Conservation (phyloP, 2,113 vertebrate genomes). For the Isurus oxyrinchus region DNA sequence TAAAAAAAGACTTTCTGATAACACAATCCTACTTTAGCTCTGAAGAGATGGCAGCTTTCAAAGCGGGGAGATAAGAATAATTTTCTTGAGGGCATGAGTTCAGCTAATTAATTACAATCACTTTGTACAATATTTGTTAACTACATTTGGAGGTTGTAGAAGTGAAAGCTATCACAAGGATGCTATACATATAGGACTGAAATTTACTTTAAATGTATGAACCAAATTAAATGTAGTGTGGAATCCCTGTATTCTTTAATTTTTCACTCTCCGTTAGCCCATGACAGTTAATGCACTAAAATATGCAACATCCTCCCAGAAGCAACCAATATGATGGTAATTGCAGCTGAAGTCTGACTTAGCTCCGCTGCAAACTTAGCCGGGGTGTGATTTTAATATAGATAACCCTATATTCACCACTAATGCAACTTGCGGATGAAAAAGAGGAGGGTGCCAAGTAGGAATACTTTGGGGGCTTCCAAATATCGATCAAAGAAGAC, state of each 20-base stretch:
- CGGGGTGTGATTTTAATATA: not conserved
- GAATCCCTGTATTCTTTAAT: not conserved
- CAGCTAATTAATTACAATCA: not conserved
- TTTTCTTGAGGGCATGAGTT: not conserved
- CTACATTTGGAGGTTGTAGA: not conserved
- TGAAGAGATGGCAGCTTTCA: not conserved
- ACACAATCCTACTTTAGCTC: not conserved
- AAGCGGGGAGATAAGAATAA: not conserved
- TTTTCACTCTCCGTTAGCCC: not conserved
- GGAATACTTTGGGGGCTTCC: not conserved
- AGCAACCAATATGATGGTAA: not conserved
- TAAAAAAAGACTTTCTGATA: too few relatives aligned
- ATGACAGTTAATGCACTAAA: not conserved
- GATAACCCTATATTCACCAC: not conserved
- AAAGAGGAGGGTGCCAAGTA: not conserved
- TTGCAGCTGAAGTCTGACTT: not conserved
- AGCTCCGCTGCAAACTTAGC: not conserved
- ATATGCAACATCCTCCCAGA: not conserved
- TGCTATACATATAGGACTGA: not conserved
- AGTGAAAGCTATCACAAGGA: not conserved
- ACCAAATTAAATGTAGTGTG: not conserved
- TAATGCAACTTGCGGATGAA: not conserved
- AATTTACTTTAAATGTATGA: not conserved
- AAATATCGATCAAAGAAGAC: not conserved
- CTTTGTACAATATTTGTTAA: not conserved